Evolutionary conservation across 2,113 vertebrate species (phyloP).

Genomic region (Ammodramus savannarum): DNA sequence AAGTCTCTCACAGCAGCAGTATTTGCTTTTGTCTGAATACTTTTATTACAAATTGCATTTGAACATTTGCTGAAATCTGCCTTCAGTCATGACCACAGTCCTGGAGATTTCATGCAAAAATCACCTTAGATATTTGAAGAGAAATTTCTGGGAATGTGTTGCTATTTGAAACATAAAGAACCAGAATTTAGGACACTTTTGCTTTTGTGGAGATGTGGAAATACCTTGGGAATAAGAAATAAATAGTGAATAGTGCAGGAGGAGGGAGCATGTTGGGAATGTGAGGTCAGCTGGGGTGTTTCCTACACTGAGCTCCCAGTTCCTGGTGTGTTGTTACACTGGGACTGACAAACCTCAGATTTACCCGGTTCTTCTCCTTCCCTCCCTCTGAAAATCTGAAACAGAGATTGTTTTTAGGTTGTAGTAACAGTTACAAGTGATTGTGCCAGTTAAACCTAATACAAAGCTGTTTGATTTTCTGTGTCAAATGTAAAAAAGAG

Average conservation of each 20-base stretch:
- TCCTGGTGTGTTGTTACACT: background rate
- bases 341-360: background rate
- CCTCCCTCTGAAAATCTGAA: background rate
- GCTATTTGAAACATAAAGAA: background rate
- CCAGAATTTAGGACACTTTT: background rate
- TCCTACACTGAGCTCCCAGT: background rate
- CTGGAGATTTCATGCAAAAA: background rate
- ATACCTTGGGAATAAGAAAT: background rate
- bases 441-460: background rate
- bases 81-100: background rate
- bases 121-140: background rate
- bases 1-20: background rate
- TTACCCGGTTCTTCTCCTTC: background rate
- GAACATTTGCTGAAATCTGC: background rate
- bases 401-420: background rate
- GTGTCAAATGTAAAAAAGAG: background rate
- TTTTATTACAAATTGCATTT: background rate
- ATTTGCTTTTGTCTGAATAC: background rate
- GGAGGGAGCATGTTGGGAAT: fast-evolving
- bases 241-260: background rate
- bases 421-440: background rate
- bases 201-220: background rate
- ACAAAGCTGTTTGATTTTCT: background rate
- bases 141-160: background rate
- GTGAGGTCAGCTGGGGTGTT: background rate